Evolutionary conservation across 2,113 vertebrate genomes (phyloP).

Genomic region (Sterrhoptilus dennistouni): DNA sequence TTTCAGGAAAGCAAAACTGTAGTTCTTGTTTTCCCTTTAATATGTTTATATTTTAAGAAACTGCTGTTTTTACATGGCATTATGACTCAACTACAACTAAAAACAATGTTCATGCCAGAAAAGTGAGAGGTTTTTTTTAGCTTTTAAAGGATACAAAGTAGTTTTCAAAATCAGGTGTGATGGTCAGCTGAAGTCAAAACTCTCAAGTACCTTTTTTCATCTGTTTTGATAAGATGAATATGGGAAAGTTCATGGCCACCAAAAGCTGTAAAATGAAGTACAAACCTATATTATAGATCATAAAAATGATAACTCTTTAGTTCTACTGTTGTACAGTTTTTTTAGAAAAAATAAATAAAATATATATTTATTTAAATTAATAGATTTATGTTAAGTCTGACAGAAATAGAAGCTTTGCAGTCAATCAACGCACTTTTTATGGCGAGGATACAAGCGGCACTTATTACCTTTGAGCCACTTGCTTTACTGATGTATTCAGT

Average conservation of each 20-base stretch:
- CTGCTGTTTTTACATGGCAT: not conserved
- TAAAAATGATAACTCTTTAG: not conserved
- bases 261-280: not conserved
- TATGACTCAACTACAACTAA: not conserved
- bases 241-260: not conserved
- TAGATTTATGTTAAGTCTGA: not conserved
- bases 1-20: not conserved
- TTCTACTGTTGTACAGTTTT: not conserved
- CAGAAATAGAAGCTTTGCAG: not conserved
- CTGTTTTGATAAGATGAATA: not conserved
- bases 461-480: not conserved
- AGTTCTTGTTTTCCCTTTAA: not conserved
- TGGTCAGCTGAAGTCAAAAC: not conserved
- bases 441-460: not conserved
- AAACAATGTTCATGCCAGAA: not conserved
- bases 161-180: not conserved
- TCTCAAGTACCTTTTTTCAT: not conserved
- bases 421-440: not conserved
- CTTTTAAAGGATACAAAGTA: not conserved
- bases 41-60: not conserved
- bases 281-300: not conserved
- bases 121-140: not conserved
- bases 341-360: not conserved
- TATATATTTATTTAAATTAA: not conserved
- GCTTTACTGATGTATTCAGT: not conserved